Conservation (phyloP, 2,888 invertebrate species). For the Rutpela maculata region DNA sequence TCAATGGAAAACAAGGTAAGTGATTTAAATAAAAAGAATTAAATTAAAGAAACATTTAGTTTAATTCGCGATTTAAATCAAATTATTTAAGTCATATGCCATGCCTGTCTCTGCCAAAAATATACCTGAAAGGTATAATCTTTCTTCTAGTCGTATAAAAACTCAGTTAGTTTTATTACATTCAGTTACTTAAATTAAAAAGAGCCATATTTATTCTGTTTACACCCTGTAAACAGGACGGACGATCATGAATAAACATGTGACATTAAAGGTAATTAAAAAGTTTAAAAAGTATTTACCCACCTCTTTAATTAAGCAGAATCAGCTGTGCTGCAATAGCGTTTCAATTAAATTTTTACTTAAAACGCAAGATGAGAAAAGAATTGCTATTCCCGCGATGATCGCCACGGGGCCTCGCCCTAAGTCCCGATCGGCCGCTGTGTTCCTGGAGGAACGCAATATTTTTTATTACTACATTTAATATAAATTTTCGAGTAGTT, state of each 20-base stretch:
- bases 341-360: constrained; percentile 7
- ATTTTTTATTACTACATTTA: background rate
- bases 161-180: too few species aligned
- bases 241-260: background rate
- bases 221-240: too few species aligned
- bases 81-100: too few species aligned
- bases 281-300: background rate
- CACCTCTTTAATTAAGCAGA: background rate
- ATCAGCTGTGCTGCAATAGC: background rate
- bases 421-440: background rate
- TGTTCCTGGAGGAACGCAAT: background rate
- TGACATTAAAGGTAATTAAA: background rate
- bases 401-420: background rate
- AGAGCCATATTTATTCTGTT: too few species aligned
- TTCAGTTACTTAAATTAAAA: too few species aligned
- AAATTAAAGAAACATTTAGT: too few species aligned
- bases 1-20: too few species aligned
- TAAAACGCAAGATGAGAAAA: background rate
- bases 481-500: background rate
- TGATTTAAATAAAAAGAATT: too few species aligned
- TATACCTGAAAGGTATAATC: too few species aligned
- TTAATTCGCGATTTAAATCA: too few species aligned
- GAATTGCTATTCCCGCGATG: background rate
- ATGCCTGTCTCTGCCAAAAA: too few species aligned
- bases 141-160: too few species aligned